Base-by-base conservation (phyloP, 2,113 vertebrate species). In the Rhea pennata region DNA sequence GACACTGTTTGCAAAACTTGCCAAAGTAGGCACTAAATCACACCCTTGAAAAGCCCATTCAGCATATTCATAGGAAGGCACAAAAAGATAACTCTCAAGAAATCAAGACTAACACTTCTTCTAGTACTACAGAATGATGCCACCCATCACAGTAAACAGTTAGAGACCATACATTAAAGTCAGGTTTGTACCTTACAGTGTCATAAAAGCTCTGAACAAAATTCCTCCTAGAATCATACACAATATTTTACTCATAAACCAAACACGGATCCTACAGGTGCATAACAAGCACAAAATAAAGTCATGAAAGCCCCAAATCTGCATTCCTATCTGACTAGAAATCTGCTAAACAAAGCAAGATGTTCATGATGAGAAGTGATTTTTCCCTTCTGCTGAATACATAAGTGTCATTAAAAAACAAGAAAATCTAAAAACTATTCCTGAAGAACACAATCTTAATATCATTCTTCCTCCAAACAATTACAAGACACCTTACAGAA, bases 1-100 rank as follows among this genome's bases (percentile, higher is more conserved):
- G 76, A 91, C 51, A 67, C 7, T 88, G 33, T 73, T n/a, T 95
- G 78, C 95, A 94, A 89, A 58, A 61, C 46, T 95, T 61, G 23
- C 19, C 90, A 66, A 89, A 90, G 82, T 36, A 51, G 86, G 87
- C 93, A 83, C 42, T 82, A 96, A 93, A 66, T 62, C 58, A 92
- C 75, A 48, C 26, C 31, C 58, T 27, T 86, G 70, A 83, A 95
- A 95, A 93, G 83, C 51, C 31, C 74, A 81, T 36, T 87, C 86
- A 91, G 76, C 44, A 2, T 33, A 78, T 90, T 81, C 85, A 33
- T 15, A 78, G 87, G 82, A 92, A 59, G 7, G n/a, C 84, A 76
- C 73, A 90, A 88, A 95, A 79, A 65, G 71, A 88, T 88, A 39
- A 90, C 84, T 83, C 93, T 36, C 23, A 77, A 84, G 36, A 36